These are phyloP conservation scores for Brachionichthys hirsutus DNA, from an alignment of 2,113 vertebrate genomes.

Conservation along the genomic window DNA sequence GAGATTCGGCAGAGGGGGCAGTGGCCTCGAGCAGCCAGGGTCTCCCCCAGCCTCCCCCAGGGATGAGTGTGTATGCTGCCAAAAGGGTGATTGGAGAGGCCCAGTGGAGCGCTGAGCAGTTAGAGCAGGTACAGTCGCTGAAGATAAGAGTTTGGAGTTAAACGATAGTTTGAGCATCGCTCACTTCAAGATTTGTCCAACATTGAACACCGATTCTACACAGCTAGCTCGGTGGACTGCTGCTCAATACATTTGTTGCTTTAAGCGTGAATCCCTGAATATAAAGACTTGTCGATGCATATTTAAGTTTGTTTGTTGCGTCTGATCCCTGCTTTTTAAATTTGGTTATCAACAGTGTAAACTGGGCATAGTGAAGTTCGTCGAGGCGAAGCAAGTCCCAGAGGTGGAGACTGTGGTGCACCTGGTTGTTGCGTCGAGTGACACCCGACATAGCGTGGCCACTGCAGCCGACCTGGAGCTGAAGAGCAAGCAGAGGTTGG, in stretches of 20 bases:
- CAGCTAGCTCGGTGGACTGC: neutral
- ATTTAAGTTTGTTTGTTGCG: neutral
- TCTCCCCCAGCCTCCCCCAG: constrained; percentile 93
- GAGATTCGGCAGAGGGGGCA: constrained; percentile 72
- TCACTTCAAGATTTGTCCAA: too few relatives aligned
- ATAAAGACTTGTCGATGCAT: too few relatives aligned
- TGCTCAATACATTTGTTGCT: too few relatives aligned
- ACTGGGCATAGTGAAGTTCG: constrained; percentile 95
- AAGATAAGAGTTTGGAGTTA: neutral
- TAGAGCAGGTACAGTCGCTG: constrained; percentile 87
- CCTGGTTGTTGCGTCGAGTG: constrained; percentile 94
- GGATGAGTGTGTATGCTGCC: constrained; percentile 96
- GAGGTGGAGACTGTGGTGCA: constrained; percentile 95
- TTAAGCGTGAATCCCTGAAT: too few relatives aligned
- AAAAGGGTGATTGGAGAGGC: constrained; percentile 94
- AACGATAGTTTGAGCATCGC: neutral
- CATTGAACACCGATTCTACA: too few relatives aligned
- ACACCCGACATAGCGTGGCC: constrained; percentile 94
- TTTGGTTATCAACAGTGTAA: constrained; percentile 84
- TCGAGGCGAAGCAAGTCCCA: constrained; percentile 94
- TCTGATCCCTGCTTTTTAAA: neutral
- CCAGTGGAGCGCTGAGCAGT: constrained; percentile 93
- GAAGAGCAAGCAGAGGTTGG: constrained; percentile 95
- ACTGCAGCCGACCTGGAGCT: constrained; percentile 96
- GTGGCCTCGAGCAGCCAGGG: constrained; percentile 71